Evolutionary conservation across 2,113 vertebrate genomes (phyloP), one percentile per base, ranked within the genome.

Genomic region (Rissa tridactyla): DNA sequence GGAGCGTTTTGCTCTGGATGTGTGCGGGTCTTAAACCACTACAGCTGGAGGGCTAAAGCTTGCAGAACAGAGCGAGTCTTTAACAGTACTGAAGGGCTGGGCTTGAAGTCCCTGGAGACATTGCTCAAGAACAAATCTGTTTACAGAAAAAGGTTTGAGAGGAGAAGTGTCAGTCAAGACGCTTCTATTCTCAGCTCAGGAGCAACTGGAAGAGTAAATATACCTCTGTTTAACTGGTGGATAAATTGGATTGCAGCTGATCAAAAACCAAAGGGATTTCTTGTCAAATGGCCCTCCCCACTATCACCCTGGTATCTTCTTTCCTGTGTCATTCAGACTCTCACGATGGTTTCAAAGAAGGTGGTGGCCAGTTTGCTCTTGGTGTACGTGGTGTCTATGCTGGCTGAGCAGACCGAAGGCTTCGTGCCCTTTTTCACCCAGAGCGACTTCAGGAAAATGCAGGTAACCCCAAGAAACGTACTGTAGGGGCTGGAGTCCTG

Each of bases 401-500:
- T 99, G 97, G 97, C 97, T 42, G 98, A 98, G 65, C 98, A 98
- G 82, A 94, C 97, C 0, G 95, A 98, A 81, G 98, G 98, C 76
- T 99, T 99, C 34, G 87, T 98, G 71, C 97, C 98, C 68, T 99
- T 99, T 92, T 98, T 98, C 94, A 99, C 98, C 54, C 98, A 98
- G 40, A 98, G 98, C 1, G 98, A 99, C 91, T 97, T 98, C 94
- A 96, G 95, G 93, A 97, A 91, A 91, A 98, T 98, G 98, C 98
- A 98, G 98, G 99, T 99, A 97, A 97, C 46, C 2, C 70, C 8
- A 2, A 17, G 65, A 73, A 57, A 75, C 0, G 5, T 17, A 6
- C 29, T 55, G 46, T 32, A 32, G 36, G 13, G 62, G 19, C 32
- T 44, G 21, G 36, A 76, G 42, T 16, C 34, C 40, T 30, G 25